phyloP scores from a whole-genome alignment of 2,113 vertebrate genomes.

The Petrocephalus zakoni region DNA sequence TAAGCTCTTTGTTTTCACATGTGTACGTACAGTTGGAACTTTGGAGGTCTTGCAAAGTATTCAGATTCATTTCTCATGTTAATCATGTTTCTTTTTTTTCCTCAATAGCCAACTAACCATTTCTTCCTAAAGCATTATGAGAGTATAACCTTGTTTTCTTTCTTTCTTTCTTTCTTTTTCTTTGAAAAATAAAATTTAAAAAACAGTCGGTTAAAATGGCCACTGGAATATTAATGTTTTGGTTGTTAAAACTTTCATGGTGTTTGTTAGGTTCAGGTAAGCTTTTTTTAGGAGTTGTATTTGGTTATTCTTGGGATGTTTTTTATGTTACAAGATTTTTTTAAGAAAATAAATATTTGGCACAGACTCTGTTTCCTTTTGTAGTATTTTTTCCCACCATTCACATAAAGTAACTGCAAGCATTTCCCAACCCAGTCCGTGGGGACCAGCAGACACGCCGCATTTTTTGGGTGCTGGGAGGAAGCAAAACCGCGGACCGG shows the following conservation, averaged over 20 bases:
- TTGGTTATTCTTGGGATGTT: slow-evolving; percentile 34
- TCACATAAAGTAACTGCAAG: no score
- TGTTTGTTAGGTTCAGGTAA: slow-evolving; percentile 18
- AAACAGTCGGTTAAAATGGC: slow-evolving; percentile 41
- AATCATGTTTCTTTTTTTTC: background rate
- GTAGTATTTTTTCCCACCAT: background rate
- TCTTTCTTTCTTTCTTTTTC: slow-evolving; percentile 45
- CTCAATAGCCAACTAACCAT: slow-evolving; percentile 58
- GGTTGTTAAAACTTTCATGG: slow-evolving; percentile 22
- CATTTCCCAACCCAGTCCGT: background rate
- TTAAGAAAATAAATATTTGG: slow-evolving; percentile 42
- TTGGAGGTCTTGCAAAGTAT: background rate
- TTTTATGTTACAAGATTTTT: slow-evolving; percentile 45
- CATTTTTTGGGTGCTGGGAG: background rate
- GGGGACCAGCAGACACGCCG: background rate
- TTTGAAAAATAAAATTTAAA: slow-evolving; percentile 54
- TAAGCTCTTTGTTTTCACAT: background rate
- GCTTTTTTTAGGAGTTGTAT: slow-evolving; percentile 18
- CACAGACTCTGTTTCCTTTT: background rate
- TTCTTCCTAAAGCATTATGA: slow-evolving; percentile 50
- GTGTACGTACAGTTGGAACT: background rate
- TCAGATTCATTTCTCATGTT: background rate
- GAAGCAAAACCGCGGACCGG: background rate
- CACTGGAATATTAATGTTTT: slow-evolving; percentile 49
- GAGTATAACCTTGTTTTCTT: slow-evolving; percentile 44